Base-by-base conservation (phyloP, 37 sponge, comb jelly and placozoan genomes). In the Chondrilla cf. caribensis region DNA sequence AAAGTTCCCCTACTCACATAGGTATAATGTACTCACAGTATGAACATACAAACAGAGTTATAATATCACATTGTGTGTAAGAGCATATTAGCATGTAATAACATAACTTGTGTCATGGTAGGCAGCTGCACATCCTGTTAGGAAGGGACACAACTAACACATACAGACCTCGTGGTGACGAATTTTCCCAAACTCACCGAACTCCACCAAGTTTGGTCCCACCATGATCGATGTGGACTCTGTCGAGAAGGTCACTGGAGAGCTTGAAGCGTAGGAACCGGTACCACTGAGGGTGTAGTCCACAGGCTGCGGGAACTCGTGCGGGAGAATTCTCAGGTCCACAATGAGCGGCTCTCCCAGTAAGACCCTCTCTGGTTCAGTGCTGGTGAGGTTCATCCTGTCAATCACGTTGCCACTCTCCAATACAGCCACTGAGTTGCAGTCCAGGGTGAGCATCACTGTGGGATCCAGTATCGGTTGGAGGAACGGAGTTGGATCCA, bases 401-500 rank as follows among this genome's bases (percentile, higher is more conserved):
- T 84, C 81, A 54, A 94, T 89, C 2, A 94, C 91, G 33, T 70
- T 62, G 24, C 86, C 94, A 8, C 70, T 81, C 39, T 86, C 58
- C 59, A 84, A 58, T 8, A 79, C 78, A 2, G 81, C 81, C 17
- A 88, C 8, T 32, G 90, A 88, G 64, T 94, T 94, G 58, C 94
- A 94, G 1, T 82, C 84, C 25, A 81, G 80, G n/a, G 77, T 31
- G 4, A 89, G 39, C 18, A 19, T 37, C 3, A 88, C 88, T 28
- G 24, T 17, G 32, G 91, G 91, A 21, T 77, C 58, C 38, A 75
- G 21, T 26, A 64, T 54, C 18, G 86, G 89, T 37, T 85, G 88
- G 0, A 94, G 81, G 62, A 94, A 90, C 41, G 80, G 85, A 21
- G 91, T 82, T 8, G 94, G 94, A 77, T 94, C 84, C 4, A 89